phyloP scores from a whole-genome alignment of 2,797 vertebrate genomes.

The Odontamblyopus lacepedii region DNA sequence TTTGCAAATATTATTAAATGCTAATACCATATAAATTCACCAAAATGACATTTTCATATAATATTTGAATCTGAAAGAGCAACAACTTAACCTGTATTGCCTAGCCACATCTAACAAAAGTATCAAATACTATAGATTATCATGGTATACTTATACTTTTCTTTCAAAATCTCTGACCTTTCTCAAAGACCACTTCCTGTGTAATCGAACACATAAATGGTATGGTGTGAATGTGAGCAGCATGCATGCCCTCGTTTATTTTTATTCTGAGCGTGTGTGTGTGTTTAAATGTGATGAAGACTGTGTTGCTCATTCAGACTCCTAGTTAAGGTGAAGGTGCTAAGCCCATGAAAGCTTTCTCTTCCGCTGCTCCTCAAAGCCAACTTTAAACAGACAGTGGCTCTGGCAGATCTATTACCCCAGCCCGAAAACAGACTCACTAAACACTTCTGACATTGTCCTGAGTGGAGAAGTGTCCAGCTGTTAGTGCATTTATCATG shows the following conservation, averaged over 20 bases:
- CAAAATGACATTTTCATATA: neutral
- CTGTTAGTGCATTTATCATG: conserved; percentile 65
- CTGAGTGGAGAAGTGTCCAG: conserved; percentile 56
- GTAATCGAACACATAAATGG: conserved; percentile 69
- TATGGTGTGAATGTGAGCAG: conserved; percentile 59
- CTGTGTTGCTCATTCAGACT: conserved; percentile 34
- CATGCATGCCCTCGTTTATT: conserved; percentile 55
- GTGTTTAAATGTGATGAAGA: conserved; percentile 52
- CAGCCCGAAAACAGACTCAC: conserved; percentile 48
- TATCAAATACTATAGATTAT: neutral
- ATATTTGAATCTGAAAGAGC: neutral
- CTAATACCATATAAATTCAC: neutral
- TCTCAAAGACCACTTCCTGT: conserved; percentile 59
- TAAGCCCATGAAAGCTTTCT: conserved; percentile 65
- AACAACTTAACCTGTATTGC: neutral
- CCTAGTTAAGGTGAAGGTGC: conserved; percentile 58
- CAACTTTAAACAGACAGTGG: conserved; percentile 44
- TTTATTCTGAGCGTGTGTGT: conserved; percentile 48
- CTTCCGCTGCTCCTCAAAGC: conserved; percentile 44
- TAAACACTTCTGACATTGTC: conserved; percentile 62
- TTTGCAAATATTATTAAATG: neutral
- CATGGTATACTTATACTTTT: conserved; percentile 17
- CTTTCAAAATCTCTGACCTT: conserved; percentile 67
- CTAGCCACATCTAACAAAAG: neutral
- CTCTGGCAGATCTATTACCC: conserved; percentile 58